These are phyloP conservation scores for Alligator mississippiensis DNA, from an alignment of 2,113 vertebrate genomes.

Conservation along the genomic window DNA sequence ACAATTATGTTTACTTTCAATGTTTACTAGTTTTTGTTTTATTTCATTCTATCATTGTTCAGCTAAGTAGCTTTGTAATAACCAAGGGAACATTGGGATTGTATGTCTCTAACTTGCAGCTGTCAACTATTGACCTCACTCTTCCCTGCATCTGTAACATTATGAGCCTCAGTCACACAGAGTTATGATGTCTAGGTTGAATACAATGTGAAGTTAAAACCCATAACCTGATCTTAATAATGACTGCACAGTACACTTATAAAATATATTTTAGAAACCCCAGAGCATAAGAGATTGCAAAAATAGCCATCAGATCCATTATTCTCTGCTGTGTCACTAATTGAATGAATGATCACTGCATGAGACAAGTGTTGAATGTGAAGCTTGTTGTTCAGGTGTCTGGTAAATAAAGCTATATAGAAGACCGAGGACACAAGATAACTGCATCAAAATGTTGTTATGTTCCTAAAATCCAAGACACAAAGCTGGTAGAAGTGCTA, in stretches of 20 bases:
- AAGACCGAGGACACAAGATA: not conserved
- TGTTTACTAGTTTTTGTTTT: slow-evolving; percentile 65
- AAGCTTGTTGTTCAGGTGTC: slow-evolving; percentile 10
- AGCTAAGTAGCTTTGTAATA: slow-evolving; percentile 73
- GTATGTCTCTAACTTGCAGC: slow-evolving; percentile 70
- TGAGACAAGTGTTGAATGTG: not conserved
- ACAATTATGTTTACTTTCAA: slow-evolving; percentile 76
- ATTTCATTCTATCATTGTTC: slow-evolving; percentile 61
- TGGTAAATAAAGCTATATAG: slow-evolving; percentile 32
- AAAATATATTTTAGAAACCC: slow-evolving; percentile 58
- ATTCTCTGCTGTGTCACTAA: slow-evolving; percentile 50
- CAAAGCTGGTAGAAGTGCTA: not conserved
- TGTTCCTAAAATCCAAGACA: not conserved
- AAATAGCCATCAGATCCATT: not conserved
- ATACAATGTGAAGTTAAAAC: slow-evolving; percentile 74
- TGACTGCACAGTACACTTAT: slow-evolving; percentile 57
- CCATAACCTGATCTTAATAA: slow-evolving; percentile 68
- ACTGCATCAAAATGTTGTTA: not conserved
- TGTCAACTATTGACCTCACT: slow-evolving; percentile 77
- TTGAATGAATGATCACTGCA: slow-evolving; percentile 46
- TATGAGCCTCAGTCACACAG: slow-evolving; percentile 78
- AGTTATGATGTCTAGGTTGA: slow-evolving; percentile 76
- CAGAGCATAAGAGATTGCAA: slow-evolving; percentile 17
- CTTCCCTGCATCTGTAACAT: slow-evolving; percentile 69
- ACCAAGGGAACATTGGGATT: slow-evolving; percentile 69